Percentiles rank a stretch among this genome's conserved stretches.
Conservation (phyloP, 2,888 invertebrate species). For the Dasypolia templi region DNA sequence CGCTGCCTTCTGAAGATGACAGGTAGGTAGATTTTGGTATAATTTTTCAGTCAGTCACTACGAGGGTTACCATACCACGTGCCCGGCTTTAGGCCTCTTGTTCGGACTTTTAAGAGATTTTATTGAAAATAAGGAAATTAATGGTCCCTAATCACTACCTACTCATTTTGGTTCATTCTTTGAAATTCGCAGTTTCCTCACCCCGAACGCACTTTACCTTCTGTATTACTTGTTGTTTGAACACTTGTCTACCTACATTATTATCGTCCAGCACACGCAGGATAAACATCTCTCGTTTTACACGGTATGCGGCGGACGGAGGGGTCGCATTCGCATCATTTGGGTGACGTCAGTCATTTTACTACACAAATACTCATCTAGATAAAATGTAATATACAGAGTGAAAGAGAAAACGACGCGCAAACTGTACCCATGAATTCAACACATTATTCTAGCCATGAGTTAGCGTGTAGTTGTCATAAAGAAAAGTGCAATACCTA, state of each 20-base stretch:
- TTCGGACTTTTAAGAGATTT: not conserved
- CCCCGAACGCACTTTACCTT: not conserved
- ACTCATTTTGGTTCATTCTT: not conserved
- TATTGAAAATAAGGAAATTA: not conserved
- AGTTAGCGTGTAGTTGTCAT: too few species aligned
- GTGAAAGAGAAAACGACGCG: too few species aligned
- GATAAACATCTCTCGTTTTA: not conserved
- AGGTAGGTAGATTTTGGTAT: slow-evolving; percentile 22
- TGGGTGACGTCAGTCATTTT: slow-evolving; percentile 24
- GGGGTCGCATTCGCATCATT: slow-evolving; percentile 25
- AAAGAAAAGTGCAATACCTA: too few species aligned
- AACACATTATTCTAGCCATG: too few species aligned
- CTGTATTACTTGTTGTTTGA: not conserved
- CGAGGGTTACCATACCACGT: not conserved
- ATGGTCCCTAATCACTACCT: not conserved
- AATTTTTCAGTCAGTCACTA: not conserved
- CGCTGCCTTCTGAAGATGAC: slow-evolving; percentile 45
- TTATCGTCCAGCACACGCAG: not conserved
- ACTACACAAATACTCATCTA: not conserved
- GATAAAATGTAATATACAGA: too few species aligned
- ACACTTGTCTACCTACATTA: not conserved
- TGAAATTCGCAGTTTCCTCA: not conserved
- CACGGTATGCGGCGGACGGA: not conserved
- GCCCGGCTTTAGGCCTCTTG: not conserved
- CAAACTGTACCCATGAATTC: too few species aligned